Percentiles rank a stretch among this genome's conserved stretches.
Conservation (phyloP, 2,113 vertebrate species). For the Burhinus oedicnemus region DNA sequence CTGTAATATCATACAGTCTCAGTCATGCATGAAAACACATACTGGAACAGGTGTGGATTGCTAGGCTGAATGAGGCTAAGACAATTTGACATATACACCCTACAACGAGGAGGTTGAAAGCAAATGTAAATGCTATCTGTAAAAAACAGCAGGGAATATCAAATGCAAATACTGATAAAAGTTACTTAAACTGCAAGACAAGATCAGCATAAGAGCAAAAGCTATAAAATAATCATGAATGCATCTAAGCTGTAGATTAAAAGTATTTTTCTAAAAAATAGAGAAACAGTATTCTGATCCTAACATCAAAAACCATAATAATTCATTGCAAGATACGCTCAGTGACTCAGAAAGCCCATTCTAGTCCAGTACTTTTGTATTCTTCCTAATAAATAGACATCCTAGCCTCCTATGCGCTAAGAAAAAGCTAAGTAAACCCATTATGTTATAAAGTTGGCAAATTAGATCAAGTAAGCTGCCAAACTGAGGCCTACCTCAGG, state of each 20-base stretch:
- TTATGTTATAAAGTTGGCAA: background rate
- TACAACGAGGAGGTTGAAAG: background rate
- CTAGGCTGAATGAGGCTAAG: background rate
- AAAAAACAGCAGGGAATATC: background rate
- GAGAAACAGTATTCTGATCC: background rate
- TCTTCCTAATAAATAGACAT: background rate
- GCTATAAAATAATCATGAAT: background rate
- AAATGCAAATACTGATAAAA: background rate
- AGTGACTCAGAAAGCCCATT: background rate
- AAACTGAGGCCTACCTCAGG: background rate
- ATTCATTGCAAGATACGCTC: background rate
- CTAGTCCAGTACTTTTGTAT: background rate
- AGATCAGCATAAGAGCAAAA: background rate
- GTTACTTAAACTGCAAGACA: background rate
- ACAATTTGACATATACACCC: background rate
- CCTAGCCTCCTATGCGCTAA: background rate
- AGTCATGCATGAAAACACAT: background rate
- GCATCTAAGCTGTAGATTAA: background rate
- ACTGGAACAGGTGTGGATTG: background rate
- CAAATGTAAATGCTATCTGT: background rate
- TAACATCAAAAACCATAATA: background rate
- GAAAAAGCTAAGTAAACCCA: background rate
- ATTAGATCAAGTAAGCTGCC: background rate
- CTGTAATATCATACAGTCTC: background rate
- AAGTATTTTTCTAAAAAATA: background rate